These are phyloP conservation scores for Molossus alvarezi DNA, from an alignment of 2,797 vertebrate species.

Conservation along the genomic window DNA sequence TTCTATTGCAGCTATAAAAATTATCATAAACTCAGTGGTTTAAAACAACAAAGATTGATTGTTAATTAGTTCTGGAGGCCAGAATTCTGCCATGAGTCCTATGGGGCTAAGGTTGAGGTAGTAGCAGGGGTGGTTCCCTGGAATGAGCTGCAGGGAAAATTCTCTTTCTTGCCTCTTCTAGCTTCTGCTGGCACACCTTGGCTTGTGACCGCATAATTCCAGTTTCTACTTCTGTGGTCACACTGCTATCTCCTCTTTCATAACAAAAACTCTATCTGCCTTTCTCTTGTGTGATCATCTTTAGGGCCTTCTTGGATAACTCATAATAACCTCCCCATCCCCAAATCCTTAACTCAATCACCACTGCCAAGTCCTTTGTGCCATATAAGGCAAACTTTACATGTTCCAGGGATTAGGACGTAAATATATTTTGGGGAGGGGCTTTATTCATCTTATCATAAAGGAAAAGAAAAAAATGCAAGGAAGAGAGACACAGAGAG, in stretches of 20 bases:
- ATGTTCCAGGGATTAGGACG: not conserved
- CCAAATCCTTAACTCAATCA: not conserved
- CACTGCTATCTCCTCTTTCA: not conserved
- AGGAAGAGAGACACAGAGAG: not conserved
- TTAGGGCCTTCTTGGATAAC: not conserved
- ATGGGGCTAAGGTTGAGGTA: not conserved
- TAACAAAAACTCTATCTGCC: not conserved
- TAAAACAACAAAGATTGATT: not conserved
- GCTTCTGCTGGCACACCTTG: not conserved
- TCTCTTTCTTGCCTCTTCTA: not conserved
- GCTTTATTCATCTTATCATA: not conserved
- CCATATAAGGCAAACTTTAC: not conserved
- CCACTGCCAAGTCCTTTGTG: not conserved
- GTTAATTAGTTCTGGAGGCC: not conserved
- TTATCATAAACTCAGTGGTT: not conserved
- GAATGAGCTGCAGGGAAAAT: not conserved
- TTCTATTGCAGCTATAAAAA: not conserved
- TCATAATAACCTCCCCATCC: not conserved
- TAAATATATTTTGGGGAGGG: not conserved
- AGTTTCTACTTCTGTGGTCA: not conserved
- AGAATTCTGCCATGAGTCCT: not conserved
- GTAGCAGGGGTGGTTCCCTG: not conserved
- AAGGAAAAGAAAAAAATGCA: not conserved
- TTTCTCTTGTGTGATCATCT: not conserved
- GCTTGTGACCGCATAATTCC: not conserved